These are phyloP conservation scores for Sycophila sp. DNA, from an alignment of 1,140 invertebrate genomes.

Conservation along the genomic window DNA sequence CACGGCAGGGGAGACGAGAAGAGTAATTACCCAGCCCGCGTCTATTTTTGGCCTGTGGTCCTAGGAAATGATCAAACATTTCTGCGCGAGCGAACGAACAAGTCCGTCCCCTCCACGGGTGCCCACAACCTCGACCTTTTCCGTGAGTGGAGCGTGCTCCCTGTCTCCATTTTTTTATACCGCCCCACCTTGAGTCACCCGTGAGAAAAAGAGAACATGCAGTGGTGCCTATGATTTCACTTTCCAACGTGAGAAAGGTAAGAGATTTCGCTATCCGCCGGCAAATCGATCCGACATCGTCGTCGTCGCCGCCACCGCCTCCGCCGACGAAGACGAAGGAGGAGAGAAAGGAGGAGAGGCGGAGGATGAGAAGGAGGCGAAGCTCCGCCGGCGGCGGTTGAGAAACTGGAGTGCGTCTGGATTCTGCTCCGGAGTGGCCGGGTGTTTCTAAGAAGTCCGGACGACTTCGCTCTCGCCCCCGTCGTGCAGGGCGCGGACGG, in stretches of 20 bases:
- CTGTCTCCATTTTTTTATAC: too few relatives aligned
- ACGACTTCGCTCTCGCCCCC: constrained; percentile 9
- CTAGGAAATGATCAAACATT: too few relatives aligned
- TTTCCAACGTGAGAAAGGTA: constrained; percentile 25
- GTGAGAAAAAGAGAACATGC: background rate
- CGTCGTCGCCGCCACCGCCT: background rate
- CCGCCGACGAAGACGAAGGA: background rate
- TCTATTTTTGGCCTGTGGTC: background rate
- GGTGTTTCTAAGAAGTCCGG: constrained; percentile 22
- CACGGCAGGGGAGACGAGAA: too few relatives aligned
- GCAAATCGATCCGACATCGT: constrained; percentile 3
- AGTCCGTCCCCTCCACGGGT: background rate
- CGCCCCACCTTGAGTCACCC: too few relatives aligned
- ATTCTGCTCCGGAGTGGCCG: background rate
- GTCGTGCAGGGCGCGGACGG: background rate
- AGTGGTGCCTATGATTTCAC: constrained; percentile 9
- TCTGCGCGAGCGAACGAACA: background rate
- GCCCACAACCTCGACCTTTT: background rate
- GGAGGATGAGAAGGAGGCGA: background rate
- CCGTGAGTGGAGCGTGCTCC: too few relatives aligned
- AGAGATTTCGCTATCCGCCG: constrained; percentile 27
- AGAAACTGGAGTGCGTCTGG: constrained; percentile 8
- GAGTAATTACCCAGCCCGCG: background rate
- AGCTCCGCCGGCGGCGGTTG: background rate
- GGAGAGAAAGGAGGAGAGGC: background rate